Evolutionary conservation across 2,888 invertebrate species (phyloP), one percentile per base, ranked within the genome.

Genomic region (Ferdinandea cuprea): DNA sequence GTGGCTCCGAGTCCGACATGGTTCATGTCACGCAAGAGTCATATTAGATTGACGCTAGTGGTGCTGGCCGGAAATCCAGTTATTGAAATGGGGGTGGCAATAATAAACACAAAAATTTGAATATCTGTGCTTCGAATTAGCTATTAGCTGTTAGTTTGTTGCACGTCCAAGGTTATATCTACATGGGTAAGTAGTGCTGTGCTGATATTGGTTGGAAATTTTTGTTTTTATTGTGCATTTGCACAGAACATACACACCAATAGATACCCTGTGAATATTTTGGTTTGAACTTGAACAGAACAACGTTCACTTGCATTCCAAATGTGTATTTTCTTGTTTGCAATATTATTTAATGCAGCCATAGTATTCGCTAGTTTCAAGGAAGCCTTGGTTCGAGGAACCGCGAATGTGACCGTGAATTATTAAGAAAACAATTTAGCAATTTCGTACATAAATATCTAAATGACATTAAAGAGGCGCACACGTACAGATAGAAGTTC

Each of bases 1-100:
- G 21, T 42, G 30, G 42, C 48, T 58, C 54, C 25, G 74, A 50
- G 37, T 58, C 54, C 25, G 74, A 50, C 52, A 76, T 25, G 74
- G 74, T 76, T 68, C 65, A 65, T 56, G 54, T 48, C 65, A 21
- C 56, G 25, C 40, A 21, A 66, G 32, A 48, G 48, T 19, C 9
- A 40, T 37, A 21, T 15, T n/a, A 52, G 72, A 65, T 30, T 46
- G 54, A 35, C 28, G 17, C 42, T 48, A 1, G 7, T 30, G 21
- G 13, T 61, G 19, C 9, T 37, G 37, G 25, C 65, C 65, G 65
- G 48, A 65, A 65, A 65, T 11, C 15, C 11, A 35, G 8, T 35
- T 35, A 13, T 35, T 35, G 4, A 25, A 50, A 44, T 44, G 44
- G 65, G 40, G 50, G 37, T 48, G 28, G 17, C 4, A 9, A 63